phyloP scores from a whole-genome alignment of 2,113 vertebrate species.

The Saccopteryx leptura region DNA sequence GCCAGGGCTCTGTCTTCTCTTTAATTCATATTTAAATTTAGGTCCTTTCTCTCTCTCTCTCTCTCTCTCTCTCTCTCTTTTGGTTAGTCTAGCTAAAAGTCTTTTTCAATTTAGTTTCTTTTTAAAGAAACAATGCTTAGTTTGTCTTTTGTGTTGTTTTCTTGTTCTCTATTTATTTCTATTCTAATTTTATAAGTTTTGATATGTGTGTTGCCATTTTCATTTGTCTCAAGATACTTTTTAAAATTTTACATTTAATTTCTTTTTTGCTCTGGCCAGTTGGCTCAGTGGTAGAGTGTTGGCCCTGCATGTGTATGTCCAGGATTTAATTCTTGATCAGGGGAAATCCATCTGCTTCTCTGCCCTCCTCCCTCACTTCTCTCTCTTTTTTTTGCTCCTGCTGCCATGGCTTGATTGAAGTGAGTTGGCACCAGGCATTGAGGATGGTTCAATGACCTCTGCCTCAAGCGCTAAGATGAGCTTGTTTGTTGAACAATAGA shows the following conservation, averaged over 20 bases:
- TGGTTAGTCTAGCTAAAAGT: background rate
- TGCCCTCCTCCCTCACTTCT: too few relatives aligned
- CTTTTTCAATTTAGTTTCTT: background rate
- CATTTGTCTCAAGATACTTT: background rate
- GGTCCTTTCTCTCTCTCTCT: background rate
- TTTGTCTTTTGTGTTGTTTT: background rate
- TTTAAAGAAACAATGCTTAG: background rate
- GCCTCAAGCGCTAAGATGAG: too few relatives aligned
- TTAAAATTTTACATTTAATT: background rate
- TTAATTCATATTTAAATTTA: background rate
- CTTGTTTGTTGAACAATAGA: too few relatives aligned
- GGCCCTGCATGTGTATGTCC: too few relatives aligned
- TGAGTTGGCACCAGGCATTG: too few relatives aligned
- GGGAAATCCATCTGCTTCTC: too few relatives aligned
- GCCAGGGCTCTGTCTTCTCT: background rate
- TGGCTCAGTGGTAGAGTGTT: too few relatives aligned
- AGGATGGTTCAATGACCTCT: too few relatives aligned
- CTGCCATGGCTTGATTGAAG: too few relatives aligned
- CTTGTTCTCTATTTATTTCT: background rate
- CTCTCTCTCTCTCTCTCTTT: background rate
- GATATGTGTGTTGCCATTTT: background rate
- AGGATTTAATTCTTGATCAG: too few relatives aligned
- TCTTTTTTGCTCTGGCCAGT: background rate
- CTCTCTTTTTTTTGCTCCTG: too few relatives aligned
- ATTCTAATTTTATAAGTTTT: background rate